Conservation (phyloP, 2,888 invertebrate species). For the Drosophila niveifrons region DNA sequence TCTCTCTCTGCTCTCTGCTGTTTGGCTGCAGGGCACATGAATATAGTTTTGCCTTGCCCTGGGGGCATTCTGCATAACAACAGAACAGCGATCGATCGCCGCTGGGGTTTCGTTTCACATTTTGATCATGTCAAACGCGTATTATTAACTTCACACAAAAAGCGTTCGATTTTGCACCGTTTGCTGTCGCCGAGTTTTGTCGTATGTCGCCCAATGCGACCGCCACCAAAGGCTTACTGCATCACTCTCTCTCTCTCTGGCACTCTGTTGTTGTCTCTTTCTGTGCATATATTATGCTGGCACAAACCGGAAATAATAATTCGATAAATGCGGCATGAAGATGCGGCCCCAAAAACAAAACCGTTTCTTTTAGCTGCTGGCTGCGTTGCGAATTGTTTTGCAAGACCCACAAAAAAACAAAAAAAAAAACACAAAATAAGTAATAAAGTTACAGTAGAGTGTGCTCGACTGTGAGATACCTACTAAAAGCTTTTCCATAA, state of each 20-base stretch:
- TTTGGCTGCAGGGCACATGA: constrained; percentile 12
- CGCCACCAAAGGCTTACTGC: constrained; percentile 56
- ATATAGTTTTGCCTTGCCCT: constrained; percentile 24
- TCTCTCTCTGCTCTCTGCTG: not conserved
- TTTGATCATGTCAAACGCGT: constrained; percentile 83
- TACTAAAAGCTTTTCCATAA: too few relatives aligned
- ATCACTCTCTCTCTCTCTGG: constrained; percentile 16
- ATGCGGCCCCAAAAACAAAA: constrained; percentile 42
- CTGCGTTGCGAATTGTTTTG: constrained; percentile 70
- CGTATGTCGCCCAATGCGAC: constrained; percentile 73
- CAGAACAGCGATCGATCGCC: constrained; percentile 6
- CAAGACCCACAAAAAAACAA: constrained; percentile 22
- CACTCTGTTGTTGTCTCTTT: not conserved
- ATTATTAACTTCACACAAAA: constrained; percentile 85
- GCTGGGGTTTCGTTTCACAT: constrained; percentile 7
- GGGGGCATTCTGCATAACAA: constrained; percentile 79
- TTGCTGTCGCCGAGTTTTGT: constrained; percentile 80
- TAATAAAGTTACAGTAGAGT: too few relatives aligned
- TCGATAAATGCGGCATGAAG: constrained; percentile 78
- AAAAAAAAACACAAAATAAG: too few relatives aligned
- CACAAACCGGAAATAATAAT: constrained; percentile 82
- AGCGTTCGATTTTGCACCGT: constrained; percentile 85
- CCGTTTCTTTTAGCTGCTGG: constrained; percentile 58
- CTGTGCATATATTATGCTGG: constrained; percentile 44
- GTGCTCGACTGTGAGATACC: too few relatives aligned